phyloP scores from a whole-genome alignment of 2,113 vertebrate genomes.

The Dendropsophus ebraccatus region DNA sequence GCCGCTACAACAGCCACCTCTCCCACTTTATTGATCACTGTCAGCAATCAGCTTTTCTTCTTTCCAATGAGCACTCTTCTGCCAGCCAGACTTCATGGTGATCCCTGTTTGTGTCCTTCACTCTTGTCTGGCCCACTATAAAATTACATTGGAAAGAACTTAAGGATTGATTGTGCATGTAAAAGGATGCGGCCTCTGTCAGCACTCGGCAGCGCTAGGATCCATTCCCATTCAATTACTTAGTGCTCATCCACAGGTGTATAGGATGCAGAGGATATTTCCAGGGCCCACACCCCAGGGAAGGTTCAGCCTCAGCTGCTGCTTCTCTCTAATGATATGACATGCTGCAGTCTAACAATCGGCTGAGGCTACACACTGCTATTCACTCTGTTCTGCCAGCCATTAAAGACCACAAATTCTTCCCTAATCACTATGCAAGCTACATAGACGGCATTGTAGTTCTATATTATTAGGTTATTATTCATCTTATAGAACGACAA shows the following conservation, averaged over 20 bases:
- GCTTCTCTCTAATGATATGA: background rate
- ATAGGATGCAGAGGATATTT: background rate
- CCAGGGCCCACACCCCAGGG: background rate
- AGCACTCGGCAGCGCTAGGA: background rate
- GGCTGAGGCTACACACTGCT: background rate
- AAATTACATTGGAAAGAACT: slow-evolving; percentile 49
- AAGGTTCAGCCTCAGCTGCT: background rate
- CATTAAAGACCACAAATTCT: background rate
- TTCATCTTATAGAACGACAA: background rate
- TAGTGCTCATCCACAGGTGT: slow-evolving; percentile 24
- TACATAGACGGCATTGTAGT: background rate
- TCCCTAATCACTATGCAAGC: background rate
- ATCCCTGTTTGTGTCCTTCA: slow-evolving; percentile 54
- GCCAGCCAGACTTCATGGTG: slow-evolving; percentile 24
- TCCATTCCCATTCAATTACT: slow-evolving; percentile 24
- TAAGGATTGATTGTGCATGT: slow-evolving; percentile 40
- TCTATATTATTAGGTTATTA: background rate
- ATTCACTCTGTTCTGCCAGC: background rate
- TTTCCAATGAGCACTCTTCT: slow-evolving; percentile 52
- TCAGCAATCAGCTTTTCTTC: slow-evolving; percentile 51
- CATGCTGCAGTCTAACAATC: background rate
- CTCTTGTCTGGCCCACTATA: slow-evolving; percentile 15
- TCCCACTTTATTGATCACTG: slow-evolving; percentile 56
- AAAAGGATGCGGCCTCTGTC: slow-evolving; percentile 14
- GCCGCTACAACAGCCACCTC: slow-evolving; percentile 35